Evolutionary conservation across 1,140 invertebrate species (phyloP).

Genomic region (Frieseomelitta varia): DNA sequence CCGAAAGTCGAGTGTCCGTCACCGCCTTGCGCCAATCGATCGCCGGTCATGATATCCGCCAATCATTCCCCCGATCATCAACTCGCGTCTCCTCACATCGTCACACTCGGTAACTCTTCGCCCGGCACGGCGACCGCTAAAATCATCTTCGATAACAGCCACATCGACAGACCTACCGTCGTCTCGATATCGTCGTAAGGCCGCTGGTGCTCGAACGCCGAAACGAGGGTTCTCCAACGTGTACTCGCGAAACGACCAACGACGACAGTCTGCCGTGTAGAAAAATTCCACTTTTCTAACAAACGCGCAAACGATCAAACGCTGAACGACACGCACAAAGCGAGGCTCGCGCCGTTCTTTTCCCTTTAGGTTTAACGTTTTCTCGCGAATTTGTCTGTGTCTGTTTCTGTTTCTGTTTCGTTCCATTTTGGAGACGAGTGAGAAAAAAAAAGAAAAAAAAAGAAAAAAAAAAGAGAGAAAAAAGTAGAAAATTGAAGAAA

Average conservation of each 20-base stretch:
- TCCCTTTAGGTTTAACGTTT: too few relatives aligned
- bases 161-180: slow-evolving; percentile 74
- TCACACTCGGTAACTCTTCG: slow-evolving; percentile 72
- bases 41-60: slow-evolving; percentile 72
- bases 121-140: slow-evolving; percentile 61
- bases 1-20: slow-evolving; percentile 78
- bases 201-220: background rate
- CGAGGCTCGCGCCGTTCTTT: too few relatives aligned
- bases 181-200: slow-evolving; percentile 76
- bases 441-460: background rate
- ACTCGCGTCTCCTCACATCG: slow-evolving; percentile 74
- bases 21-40: slow-evolving; percentile 71
- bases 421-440: too few relatives aligned
- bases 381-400: too few relatives aligned
- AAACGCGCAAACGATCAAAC: too few relatives aligned
- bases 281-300: too few relatives aligned
- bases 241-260: too few relatives aligned
- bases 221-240: background rate
- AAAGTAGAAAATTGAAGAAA: too few relatives aligned
- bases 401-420: too few relatives aligned
- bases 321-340: too few relatives aligned
- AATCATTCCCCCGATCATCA: slow-evolving; percentile 77
- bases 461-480: too few relatives aligned
- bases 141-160: slow-evolving; percentile 69
- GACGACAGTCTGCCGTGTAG: too few relatives aligned